Conservation (phyloP, 2,888 invertebrate species). For the Mesorhabditis spiculigera region DNA sequence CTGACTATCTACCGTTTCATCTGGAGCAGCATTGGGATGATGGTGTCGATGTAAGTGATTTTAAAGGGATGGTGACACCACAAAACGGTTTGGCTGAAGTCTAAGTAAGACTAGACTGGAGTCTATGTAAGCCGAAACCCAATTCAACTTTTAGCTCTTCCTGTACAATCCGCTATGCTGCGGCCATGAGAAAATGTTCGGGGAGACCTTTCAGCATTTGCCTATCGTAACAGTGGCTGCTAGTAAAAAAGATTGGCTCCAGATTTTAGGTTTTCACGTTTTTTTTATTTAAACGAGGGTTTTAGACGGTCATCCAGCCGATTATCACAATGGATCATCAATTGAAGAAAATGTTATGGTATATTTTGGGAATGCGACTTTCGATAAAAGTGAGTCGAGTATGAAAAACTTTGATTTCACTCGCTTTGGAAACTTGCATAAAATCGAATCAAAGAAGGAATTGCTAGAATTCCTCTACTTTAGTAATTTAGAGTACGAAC, state of each 20-base stretch:
- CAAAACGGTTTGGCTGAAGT: too few species aligned
- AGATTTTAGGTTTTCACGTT: background rate
- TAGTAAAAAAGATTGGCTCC: background rate
- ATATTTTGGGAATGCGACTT: background rate
- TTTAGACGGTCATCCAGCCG: background rate
- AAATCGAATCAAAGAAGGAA: too few species aligned
- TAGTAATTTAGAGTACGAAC: background rate
- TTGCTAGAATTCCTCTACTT: background rate
- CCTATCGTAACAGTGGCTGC: background rate
- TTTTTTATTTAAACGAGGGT: background rate
- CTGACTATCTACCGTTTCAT: background rate
- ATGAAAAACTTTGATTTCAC: background rate
- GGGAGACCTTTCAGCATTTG: background rate
- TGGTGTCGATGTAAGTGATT: constrained; percentile 1
- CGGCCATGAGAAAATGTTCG: background rate
- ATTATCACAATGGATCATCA: background rate
- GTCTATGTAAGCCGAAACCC: too few species aligned
- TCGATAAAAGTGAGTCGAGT: background rate
- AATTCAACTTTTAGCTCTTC: background rate
- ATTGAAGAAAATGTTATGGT: background rate
- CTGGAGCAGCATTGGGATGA: background rate
- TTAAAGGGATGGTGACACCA: background rate
- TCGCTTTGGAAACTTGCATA: too few species aligned
- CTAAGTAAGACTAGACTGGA: too few species aligned
- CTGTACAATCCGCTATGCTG: constrained; percentile 1